phyloP scores from a whole-genome alignment of 2,888 invertebrate species.

The Aplocera efformata region DNA sequence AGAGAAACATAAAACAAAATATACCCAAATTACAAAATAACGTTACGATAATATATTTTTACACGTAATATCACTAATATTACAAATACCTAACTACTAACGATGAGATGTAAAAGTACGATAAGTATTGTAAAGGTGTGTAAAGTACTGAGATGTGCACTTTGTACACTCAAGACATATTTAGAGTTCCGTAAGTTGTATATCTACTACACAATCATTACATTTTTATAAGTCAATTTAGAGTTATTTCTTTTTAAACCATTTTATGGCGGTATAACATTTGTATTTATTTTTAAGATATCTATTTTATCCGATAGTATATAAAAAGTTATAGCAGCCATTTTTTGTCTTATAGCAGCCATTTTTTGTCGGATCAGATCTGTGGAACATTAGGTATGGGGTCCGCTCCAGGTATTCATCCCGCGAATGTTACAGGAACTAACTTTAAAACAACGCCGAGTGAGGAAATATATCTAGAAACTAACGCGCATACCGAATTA shows the following conservation, averaged over 20 bases:
- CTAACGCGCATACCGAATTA: too few relatives aligned
- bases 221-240: too few relatives aligned
- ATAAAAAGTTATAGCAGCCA: too few relatives aligned
- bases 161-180: conserved; percentile 33
- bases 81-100: conserved; percentile 45
- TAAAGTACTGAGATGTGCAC: conserved; percentile 31
- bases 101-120: conserved; percentile 30
- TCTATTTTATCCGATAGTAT: background rate
- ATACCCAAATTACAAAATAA: conserved; percentile 35
- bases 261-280: conserved; percentile 14
- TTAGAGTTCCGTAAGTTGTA: conserved; percentile 48
- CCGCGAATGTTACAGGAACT: too few relatives aligned
- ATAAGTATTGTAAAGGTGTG: conserved; percentile 11
- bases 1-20: conserved; percentile 27
- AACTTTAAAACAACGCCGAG: too few relatives aligned
- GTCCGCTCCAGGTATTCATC: too few relatives aligned
- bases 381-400: too few relatives aligned
- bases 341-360: too few relatives aligned
- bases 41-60: conserved; percentile 48
- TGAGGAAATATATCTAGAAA: too few relatives aligned
- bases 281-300: conserved; percentile 1
- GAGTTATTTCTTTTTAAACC: conserved; percentile 1
- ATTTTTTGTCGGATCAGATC: too few relatives aligned
- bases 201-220: too few relatives aligned
- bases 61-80: conserved; percentile 68